These are phyloP conservation scores for Pseudochromis fuscus DNA, from an alignment of 2,797 vertebrate species.

Conservation along the genomic window DNA sequence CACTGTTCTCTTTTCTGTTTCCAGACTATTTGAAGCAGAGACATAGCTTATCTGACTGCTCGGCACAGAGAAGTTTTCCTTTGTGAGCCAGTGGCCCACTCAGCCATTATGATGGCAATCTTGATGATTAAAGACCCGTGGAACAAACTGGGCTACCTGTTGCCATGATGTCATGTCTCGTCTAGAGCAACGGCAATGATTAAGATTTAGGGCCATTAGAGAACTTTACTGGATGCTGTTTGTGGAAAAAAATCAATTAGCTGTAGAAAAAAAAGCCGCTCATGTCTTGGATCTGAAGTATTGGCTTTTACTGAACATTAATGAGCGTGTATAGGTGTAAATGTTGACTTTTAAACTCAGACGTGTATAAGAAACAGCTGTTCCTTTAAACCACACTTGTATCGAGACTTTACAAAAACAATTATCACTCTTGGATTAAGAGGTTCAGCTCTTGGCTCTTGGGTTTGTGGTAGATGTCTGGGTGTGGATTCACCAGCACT, in stretches of 20 bases:
- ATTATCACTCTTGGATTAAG: conserved; percentile 68
- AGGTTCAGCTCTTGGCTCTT: conserved; percentile 57
- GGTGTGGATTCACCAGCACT: conserved; percentile 36
- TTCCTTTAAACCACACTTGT: conserved; percentile 56
- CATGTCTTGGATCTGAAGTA: conserved; percentile 62
- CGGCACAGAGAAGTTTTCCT: conserved; percentile 71
- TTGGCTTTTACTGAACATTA: conserved; percentile 54
- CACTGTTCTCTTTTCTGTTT: conserved; percentile 60
- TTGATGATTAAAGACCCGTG: conserved; percentile 78
- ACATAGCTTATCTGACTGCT: conserved; percentile 73
- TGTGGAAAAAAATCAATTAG: conserved; percentile 83
- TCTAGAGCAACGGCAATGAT: conserved; percentile 72
- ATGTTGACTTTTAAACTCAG: conserved; percentile 36
- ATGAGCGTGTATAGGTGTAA: conserved; percentile 55
- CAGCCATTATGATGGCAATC: conserved; percentile 80
- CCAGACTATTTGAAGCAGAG: conserved; percentile 62
- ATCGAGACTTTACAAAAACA: conserved; percentile 59
- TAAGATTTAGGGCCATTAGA: conserved; percentile 76
- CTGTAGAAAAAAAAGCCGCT: conserved; percentile 60
- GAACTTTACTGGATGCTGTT: conserved; percentile 73
- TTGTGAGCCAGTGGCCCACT: conserved; percentile 66
- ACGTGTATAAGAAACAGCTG: conserved; percentile 68
- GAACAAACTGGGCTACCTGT: conserved; percentile 80
- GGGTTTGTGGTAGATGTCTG: conserved; percentile 38
- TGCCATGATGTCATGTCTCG: conserved; percentile 85